A percentile compares a stretch with the other conserved stretches of the same genome.
phyloP scores from a whole-genome alignment of 2,797 vertebrate genomes.

The Serranus cabrilla region DNA sequence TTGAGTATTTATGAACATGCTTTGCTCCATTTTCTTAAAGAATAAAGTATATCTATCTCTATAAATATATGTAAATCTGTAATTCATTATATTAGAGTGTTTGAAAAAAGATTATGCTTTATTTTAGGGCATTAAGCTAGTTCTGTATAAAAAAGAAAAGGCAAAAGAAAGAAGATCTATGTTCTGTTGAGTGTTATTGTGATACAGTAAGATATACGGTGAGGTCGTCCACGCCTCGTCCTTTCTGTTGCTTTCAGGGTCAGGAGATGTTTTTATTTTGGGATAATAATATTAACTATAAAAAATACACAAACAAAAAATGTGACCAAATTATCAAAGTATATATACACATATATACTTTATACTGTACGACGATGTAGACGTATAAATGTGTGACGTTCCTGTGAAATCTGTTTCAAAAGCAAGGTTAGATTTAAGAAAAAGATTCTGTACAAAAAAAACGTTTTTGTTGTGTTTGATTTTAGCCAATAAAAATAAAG shows the following conservation, averaged over 20 bases:
- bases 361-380: constrained; percentile 68
- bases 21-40: constrained; percentile 65
- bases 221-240: constrained; percentile 55
- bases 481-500: constrained; percentile 78
- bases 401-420: constrained; percentile 72
- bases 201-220: constrained; percentile 43
- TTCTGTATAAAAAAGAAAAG: constrained; percentile 67
- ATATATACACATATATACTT: constrained; percentile 71
- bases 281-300: constrained; percentile 72
- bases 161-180: constrained; percentile 60
- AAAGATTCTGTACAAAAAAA: constrained; percentile 70
- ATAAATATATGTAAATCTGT: constrained; percentile 78
- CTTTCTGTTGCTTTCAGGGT: constrained; percentile 67
- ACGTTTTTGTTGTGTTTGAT: constrained; percentile 81
- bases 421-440: constrained; percentile 45
- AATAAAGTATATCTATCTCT: constrained; percentile 62
- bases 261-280: constrained; percentile 82
- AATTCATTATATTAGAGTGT: constrained; percentile 75
- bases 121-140: constrained; percentile 81
- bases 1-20: constrained; percentile 61
- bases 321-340: constrained; percentile 72
- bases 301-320: constrained; percentile 61
- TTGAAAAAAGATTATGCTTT: constrained; percentile 66
- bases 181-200: constrained; percentile 70
- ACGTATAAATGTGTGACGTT: constrained; percentile 74